phyloP scores from a whole-genome alignment of 2,797 vertebrate species.

The Naso thynnoides region DNA sequence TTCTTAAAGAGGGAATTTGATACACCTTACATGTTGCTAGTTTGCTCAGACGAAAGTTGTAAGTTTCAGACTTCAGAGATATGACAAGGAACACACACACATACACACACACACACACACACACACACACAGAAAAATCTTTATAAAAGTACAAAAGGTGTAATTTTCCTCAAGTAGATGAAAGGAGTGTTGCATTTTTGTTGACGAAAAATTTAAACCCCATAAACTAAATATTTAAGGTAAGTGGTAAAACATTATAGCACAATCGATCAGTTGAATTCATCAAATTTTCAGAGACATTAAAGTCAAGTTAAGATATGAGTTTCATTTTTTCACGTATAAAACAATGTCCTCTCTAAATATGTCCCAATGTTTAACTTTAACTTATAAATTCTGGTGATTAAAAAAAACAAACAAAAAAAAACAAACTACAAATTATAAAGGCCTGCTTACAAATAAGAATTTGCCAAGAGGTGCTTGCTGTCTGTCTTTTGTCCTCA shows the following conservation, averaged over 20 bases:
- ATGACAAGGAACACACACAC: background rate
- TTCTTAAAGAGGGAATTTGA: slow-evolving; percentile 58
- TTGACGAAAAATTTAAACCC: background rate
- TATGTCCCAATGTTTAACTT: slow-evolving; percentile 46
- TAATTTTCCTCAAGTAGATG: background rate
- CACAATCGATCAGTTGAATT: background rate
- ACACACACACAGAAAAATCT: background rate
- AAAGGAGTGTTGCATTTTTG: background rate
- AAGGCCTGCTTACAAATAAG: slow-evolving; percentile 64
- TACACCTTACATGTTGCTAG: slow-evolving; percentile 59
- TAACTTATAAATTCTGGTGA: slow-evolving; percentile 22
- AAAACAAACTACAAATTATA: slow-evolving; percentile 58
- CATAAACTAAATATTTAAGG: background rate
- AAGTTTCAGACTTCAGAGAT: slow-evolving; percentile 31
- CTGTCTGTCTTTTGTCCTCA: slow-evolving; percentile 83
- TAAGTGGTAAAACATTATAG: background rate
- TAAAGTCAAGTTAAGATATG: background rate
- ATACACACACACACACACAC: background rate
- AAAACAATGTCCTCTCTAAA: slow-evolving; percentile 13
- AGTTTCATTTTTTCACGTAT: background rate
- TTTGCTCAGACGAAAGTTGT: slow-evolving; percentile 36
- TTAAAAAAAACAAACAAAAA: slow-evolving; percentile 27
- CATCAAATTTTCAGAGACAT: background rate
- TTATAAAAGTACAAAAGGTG: background rate
- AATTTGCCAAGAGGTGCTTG: slow-evolving; percentile 77